Base-by-base conservation (phyloP, 2,797 vertebrate species). In the Allochrocebus solatus region DNA sequence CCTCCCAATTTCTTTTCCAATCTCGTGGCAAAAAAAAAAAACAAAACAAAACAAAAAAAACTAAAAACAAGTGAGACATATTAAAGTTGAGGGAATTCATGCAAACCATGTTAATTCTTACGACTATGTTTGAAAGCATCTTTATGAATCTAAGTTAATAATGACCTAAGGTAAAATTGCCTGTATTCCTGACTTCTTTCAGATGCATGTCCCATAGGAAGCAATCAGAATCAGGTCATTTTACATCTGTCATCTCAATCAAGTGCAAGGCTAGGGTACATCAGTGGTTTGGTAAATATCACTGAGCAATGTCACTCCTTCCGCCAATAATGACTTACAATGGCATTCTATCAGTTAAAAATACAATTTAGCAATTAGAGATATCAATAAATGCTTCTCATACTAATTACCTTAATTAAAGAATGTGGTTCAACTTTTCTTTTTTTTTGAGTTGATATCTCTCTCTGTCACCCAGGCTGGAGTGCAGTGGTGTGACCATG, bases 181-280 rank as follows among this genome's bases (percentile, higher is more conserved):
- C 87, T 82, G 8, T 11, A 89, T 26, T 88, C 41, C 72, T 75
- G 70, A 75, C 36, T 43, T 61, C 70, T 89, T 91, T 97, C 81
- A 94, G 43, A 96, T 95, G 86, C 61, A 67, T 85, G 83, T 86
- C 93, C 70, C 36, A 41, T n/a, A 41, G 74, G 67, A 48, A 92
- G 46, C 59, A 85, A 72, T 92, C 78, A 91, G 53, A 64, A 57
- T 86, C 61, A 86, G 6, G 0, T 82, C 72, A 87, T 64, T 87
- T 91, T 94, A 91, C 80, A 84, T 48, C 84, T 96, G 89, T 96
- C 80, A 94, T 43, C 91, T 96, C 33, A 64, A 36, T 94, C 89
- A 95, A 76, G 48, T 30, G 12, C 82, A 96, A 85, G 22, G 22
- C 57, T 70, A 57, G 14, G 39, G 59, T 75, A 43, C 8, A 74